Conservation (phyloP, 2,797 vertebrate genomes). For the Lacerta viridis region DNA sequence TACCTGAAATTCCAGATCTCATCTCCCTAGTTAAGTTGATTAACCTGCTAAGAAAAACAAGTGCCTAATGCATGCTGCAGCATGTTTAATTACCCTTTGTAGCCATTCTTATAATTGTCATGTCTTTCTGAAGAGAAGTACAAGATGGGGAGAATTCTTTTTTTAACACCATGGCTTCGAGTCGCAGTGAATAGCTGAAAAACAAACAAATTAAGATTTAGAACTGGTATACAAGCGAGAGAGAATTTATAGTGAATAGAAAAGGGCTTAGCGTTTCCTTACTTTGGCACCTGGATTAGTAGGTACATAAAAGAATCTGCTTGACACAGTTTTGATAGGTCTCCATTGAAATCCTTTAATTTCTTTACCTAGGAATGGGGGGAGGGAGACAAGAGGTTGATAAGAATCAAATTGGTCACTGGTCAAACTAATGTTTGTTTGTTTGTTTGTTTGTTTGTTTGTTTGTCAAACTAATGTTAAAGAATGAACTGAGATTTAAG, state of each 20-base stretch:
- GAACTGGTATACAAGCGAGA: constrained; percentile 35
- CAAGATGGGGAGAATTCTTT: constrained; percentile 93
- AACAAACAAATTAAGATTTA: constrained; percentile 63
- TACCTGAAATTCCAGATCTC: constrained; percentile 79
- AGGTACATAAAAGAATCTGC: constrained; percentile 96
- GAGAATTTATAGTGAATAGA: constrained; percentile 34
- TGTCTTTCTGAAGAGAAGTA: constrained; percentile 88
- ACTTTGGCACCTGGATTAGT: constrained; percentile 96
- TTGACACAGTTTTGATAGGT: constrained; percentile 92
- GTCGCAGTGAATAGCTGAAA: constrained; percentile 92
- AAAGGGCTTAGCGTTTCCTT: constrained; percentile 70
- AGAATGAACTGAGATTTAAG: constrained; percentile 2
- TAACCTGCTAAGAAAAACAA: constrained; percentile 69
- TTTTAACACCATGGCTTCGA: constrained; percentile 95
- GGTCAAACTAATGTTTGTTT: constrained; percentile 42
- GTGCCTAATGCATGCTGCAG: constrained; percentile 62
- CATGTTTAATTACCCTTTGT: constrained; percentile 88
- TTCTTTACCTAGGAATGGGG: constrained; percentile 89
- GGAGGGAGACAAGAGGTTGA: constrained; percentile 44
- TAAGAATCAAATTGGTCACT: constrained; percentile 10
- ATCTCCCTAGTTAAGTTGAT: constrained; percentile 69
- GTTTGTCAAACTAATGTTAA: constrained; percentile 45
- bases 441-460: too few relatives aligned
- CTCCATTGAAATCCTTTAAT: constrained; percentile 91
- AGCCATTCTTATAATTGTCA: constrained; percentile 89